Evolutionary conservation across 2,797 vertebrate genomes (phyloP).

Genomic region (Microchirus variegatus): DNA sequence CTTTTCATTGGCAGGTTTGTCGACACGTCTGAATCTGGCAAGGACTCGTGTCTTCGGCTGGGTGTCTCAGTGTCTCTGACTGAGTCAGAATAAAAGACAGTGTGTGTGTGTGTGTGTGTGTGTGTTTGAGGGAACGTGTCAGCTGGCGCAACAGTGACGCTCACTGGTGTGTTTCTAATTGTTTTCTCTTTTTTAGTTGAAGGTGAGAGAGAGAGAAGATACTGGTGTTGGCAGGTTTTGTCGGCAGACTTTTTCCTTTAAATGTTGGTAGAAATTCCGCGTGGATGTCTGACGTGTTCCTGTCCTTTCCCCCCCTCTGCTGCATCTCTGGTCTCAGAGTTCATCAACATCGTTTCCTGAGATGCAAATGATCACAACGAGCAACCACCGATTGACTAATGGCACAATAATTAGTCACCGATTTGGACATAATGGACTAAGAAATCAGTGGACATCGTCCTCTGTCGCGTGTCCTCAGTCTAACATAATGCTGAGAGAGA

Average conservation of each 20-base stretch:
- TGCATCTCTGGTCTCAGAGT: conserved; percentile 31
- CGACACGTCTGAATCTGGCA: no score
- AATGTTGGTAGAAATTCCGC: conserved; percentile 4
- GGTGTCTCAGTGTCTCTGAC: no score
- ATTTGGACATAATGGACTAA: conserved; percentile 9
- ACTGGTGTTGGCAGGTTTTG: background rate
- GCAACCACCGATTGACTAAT: conserved; percentile 24
- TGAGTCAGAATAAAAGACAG: no score
- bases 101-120: background rate
- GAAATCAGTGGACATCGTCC: conserved; percentile 13
- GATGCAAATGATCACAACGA: conserved; percentile 21
- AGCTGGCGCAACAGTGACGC: background rate
- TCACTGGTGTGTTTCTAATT: background rate
- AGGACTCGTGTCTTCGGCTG: no score
- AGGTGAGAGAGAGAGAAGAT: background rate
- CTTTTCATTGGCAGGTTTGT: no score
- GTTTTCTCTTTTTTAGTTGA: background rate
- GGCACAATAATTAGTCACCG: conserved; percentile 16
- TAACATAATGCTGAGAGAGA: background rate
- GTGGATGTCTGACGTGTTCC: background rate
- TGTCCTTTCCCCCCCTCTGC: conserved; percentile 7
- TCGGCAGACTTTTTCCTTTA: conserved; percentile 7
- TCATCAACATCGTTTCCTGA: conserved; percentile 48
- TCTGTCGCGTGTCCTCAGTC: conserved; percentile 18
- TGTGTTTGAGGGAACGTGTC: background rate